A percentile compares a stretch with the other conserved stretches of the same genome.
Conservation (phyloP, 2,113 vertebrate genomes). For the Casuarius casuarius region DNA sequence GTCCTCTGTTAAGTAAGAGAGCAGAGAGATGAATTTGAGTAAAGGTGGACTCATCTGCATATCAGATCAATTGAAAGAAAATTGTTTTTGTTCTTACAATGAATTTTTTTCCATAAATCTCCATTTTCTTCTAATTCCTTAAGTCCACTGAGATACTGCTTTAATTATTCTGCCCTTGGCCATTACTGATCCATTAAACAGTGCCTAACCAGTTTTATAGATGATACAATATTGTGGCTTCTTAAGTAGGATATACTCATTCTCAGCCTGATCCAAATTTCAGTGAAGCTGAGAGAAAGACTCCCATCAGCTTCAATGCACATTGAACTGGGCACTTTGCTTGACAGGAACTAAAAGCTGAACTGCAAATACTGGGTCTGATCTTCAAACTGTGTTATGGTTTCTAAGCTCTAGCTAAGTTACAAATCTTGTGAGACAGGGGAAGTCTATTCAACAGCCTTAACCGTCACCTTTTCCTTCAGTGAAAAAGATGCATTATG, state of each 20-base stretch:
- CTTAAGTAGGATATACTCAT: neutral
- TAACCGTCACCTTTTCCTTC: neutral
- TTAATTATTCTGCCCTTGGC: slow-evolving; percentile 60
- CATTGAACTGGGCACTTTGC: neutral
- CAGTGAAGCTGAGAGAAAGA: neutral
- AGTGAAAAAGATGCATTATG: neutral
- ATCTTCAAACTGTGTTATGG: neutral
- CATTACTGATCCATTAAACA: slow-evolving; percentile 51
- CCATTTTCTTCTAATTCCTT: slow-evolving; percentile 59
- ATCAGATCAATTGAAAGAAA: slow-evolving; percentile 30
- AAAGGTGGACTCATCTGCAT: slow-evolving; percentile 25
- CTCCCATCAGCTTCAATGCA: neutral
- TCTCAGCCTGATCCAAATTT: neutral
- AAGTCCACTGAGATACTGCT: slow-evolving; percentile 42
- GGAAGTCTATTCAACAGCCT: neutral
- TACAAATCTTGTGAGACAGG: neutral
- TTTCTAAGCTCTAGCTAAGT: neutral
- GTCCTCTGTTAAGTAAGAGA: neutral
- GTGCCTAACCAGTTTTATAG: slow-evolving; percentile 23
- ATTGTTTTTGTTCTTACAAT: slow-evolving; percentile 29
- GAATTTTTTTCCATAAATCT: slow-evolving; percentile 54
- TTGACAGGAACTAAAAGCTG: neutral
- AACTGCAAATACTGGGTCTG: neutral
- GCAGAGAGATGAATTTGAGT: neutral
- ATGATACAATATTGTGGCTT: neutral